Base-by-base conservation (phyloP, 2,888 invertebrate species). In the Cerastis rubricosa region DNA sequence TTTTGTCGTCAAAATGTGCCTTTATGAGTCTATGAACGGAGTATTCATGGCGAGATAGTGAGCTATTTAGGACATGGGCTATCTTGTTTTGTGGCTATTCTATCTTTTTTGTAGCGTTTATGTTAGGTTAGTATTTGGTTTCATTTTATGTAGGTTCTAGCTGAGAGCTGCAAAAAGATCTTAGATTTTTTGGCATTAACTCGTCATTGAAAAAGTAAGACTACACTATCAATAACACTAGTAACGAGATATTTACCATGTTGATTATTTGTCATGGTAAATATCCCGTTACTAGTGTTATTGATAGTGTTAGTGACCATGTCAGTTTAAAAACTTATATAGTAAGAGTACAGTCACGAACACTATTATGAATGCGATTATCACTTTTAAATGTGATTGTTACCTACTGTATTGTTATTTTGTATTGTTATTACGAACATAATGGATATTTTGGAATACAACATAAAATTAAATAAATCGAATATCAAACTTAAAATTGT, bases 11-110 rank as follows among this genome's bases (percentile, higher is more conserved):
- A 63, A 74, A 74, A 71, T 69, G 63, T 61, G 49, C 40, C 49
- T 85, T 77, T 78, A 85, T 45, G 70, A 65, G 66, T 66, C 67
- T 64, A 74, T 74, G 71, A 74, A 57, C 25, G n/a, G 2, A 49
- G 35, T 14, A 19, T 77, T 63, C 45, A 63, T 40, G 9, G 2
- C 2, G 19, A 69, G 61, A 66, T 75, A n/a, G 54, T 57, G 22
- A 22, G n/a, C 40, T 68, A 59, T 54, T 68, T 54, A 70, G 69
- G 57, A 51, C 51, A 19, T 47, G 19, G 5, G 45, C 6, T 69
- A 40, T 65, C 14, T 8, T 22, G 67, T 77, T 59, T 45, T 59
- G 74, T 59, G 40, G 17, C 1, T 51, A n/a, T 45, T 29, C 2
- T 63, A 6, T 49, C 6, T 43, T 72, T 76, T 57, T 43, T 49